Evolutionary conservation across 2,797 vertebrate genomes (phyloP).

Genomic region (Jordanella pulchra): DNA sequence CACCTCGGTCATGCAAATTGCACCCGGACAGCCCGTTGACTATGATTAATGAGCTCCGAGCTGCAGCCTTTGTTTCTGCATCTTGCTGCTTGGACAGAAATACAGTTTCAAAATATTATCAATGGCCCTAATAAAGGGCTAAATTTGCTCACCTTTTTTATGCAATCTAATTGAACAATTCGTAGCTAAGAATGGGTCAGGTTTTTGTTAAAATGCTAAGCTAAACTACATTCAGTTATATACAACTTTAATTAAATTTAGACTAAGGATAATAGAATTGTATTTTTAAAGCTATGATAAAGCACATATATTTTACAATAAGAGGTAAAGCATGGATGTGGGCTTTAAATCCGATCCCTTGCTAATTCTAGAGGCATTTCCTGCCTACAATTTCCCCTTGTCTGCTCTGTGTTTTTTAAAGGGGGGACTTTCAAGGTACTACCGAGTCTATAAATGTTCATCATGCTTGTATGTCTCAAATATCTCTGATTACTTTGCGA

Average conservation of each 20-base stretch:
- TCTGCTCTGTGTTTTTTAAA: conserved; percentile 75
- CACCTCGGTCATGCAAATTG: conserved; percentile 99
- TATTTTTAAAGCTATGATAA: conserved; percentile 92
- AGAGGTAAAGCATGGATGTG: conserved; percentile 92
- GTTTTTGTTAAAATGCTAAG: conserved; percentile 77
- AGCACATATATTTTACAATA: conserved; percentile 93
- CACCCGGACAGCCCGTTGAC: conserved; percentile 96
- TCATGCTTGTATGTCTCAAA: conserved; percentile 56
- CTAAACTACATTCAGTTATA: conserved; percentile 99
- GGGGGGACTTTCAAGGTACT: conserved; percentile 64
- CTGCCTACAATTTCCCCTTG: conserved; percentile 73
- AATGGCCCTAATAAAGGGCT: conserved; percentile 97
- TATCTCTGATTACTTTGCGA: conserved; percentile 50
- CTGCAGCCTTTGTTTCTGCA: conserved; percentile 97
- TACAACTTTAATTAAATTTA: conserved; percentile 98
- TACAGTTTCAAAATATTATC: conserved; percentile 99
- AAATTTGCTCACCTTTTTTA: conserved; percentile 91
- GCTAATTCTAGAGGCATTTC: conserved; percentile 87
- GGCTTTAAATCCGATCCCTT: conserved; percentile 85
- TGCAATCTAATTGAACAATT: conserved; percentile 93
- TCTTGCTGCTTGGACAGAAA: conserved; percentile 97
- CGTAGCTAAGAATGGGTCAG: conserved; percentile 82
- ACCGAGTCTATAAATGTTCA: conserved; percentile 46
- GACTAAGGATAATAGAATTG: conserved; percentile 98
- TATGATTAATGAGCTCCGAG: conserved; percentile 98